Evolutionary conservation across 2,888 invertebrate genomes (phyloP).

Genomic region (Aphidius colemani): DNA sequence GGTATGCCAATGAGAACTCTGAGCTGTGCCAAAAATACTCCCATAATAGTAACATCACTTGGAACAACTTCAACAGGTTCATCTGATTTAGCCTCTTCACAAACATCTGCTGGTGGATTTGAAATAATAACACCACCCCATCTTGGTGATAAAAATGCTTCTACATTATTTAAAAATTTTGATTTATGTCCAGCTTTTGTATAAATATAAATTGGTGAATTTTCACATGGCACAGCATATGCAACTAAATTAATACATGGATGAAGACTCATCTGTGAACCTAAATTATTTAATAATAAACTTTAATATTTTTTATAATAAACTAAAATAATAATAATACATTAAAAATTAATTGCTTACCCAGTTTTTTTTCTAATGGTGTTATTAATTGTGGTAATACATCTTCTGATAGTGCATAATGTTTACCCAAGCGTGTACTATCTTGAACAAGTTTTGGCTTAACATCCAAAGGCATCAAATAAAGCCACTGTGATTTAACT

Average conservation of each 20-base stretch:
- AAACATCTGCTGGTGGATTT: constrained; percentile 68
- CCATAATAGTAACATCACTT: constrained; percentile 71
- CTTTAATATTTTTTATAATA: not conserved
- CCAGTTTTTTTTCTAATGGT: constrained; percentile 81
- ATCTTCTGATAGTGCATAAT: constrained; percentile 70
- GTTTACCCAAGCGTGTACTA: constrained; percentile 62
- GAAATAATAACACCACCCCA: constrained; percentile 90
- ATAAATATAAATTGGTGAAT: constrained; percentile 76
- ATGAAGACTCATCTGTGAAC: constrained; percentile 79
- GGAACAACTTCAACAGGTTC: constrained; percentile 61
- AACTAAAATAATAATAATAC: not conserved
- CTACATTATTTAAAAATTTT: constrained; percentile 57
- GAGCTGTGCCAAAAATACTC: constrained; percentile 77
- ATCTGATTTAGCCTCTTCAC: constrained; percentile 58
- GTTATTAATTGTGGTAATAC: constrained; percentile 83
- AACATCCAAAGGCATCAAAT: constrained; percentile 78
- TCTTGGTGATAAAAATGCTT: constrained; percentile 80
- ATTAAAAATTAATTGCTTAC: constrained; percentile 41
- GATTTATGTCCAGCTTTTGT: constrained; percentile 53
- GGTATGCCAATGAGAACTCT: constrained; percentile 75
- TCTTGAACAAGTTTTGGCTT: constrained; percentile 69
- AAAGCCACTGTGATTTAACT: constrained; percentile 87
- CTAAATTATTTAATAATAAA: constrained; percentile 50
- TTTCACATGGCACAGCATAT: constrained; percentile 77
- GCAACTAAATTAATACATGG: constrained; percentile 85